phyloP scores from a whole-genome alignment of 2,888 invertebrate genomes.

The Clepsis dumicolana region DNA sequence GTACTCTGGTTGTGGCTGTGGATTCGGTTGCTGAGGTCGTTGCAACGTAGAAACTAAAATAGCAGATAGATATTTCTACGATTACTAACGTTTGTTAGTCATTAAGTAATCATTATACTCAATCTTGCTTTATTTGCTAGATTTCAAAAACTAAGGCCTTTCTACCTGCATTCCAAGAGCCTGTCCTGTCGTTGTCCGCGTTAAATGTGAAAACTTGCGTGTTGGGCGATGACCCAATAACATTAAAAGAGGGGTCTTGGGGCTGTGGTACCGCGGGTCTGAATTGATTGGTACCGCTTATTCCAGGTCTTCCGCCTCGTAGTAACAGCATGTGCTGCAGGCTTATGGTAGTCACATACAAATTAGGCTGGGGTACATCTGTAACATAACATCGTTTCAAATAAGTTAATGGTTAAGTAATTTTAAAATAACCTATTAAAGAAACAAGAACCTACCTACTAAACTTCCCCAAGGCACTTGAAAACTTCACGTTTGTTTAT shows the following conservation, averaged over 20 bases:
- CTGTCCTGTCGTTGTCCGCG: slow-evolving; percentile 49
- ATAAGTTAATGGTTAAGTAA: not conserved
- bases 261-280: slow-evolving; percentile 34
- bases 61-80: not conserved
- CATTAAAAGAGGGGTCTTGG: slow-evolving; percentile 46
- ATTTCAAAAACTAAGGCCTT: too few species aligned
- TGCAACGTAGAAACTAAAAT: slow-evolving; percentile 13
- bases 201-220: slow-evolving; percentile 55
- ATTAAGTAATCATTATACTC: too few species aligned
- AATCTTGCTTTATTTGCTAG: too few species aligned
- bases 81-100: too few species aligned
- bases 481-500: too few species aligned
- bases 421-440: too few species aligned
- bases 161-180: slow-evolving; percentile 43
- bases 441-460: too few species aligned
- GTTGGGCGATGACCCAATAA: slow-evolving; percentile 47
- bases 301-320: slow-evolving; percentile 46
- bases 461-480: too few species aligned
- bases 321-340: slow-evolving; percentile 81
- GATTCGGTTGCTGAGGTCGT: slow-evolving; percentile 36
- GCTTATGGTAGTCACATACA: slow-evolving; percentile 77
- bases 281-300: slow-evolving; percentile 43
- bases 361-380: slow-evolving; percentile 63
- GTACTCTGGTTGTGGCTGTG: slow-evolving; percentile 42
- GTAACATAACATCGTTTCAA: slow-evolving; percentile 44